These are phyloP conservation scores for Plagodis dolabraria DNA, from an alignment of 2,888 invertebrate species.

Conservation along the genomic window DNA sequence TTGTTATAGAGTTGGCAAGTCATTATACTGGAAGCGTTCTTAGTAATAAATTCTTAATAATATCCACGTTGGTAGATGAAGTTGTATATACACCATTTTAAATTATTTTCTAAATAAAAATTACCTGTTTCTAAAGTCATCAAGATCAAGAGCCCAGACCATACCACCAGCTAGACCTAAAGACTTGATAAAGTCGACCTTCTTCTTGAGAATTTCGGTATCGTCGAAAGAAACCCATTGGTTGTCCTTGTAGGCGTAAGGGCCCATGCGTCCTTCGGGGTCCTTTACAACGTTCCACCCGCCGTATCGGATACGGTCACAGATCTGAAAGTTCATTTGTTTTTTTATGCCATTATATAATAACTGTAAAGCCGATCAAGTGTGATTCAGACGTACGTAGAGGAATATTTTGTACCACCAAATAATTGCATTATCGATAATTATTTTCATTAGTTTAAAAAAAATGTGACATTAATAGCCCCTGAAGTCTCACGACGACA, in stretches of 20 bases:
- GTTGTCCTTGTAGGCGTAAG: constrained; percentile 93
- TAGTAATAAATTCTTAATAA: no score
- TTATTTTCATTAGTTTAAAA: no score
- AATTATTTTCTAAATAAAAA: constrained; percentile 5
- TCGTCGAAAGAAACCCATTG: constrained; percentile 98
- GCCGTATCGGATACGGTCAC: constrained; percentile 90
- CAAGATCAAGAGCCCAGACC: constrained; percentile 96
- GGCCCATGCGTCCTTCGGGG: constrained; percentile 91
- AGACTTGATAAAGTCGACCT: constrained; percentile 91
- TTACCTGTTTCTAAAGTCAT: constrained; percentile 90
- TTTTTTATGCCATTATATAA: no score
- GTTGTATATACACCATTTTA: background rate
- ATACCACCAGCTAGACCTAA: constrained; percentile 94
- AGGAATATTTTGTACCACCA: no score
- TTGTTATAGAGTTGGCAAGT: no score
- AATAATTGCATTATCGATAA: no score
- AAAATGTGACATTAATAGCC: no score
- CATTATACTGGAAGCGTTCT: no score
- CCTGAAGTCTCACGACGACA: no score
- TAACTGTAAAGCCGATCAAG: no score
- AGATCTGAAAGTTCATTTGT: constrained; percentile 84
- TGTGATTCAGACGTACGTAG: no score
- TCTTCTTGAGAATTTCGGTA: constrained; percentile 89
- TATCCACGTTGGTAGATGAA: no score
- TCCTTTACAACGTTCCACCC: constrained; percentile 94